These are phyloP conservation scores for Meteorus cinctellus DNA, from an alignment of 2,888 invertebrate species.

Conservation along the genomic window DNA sequence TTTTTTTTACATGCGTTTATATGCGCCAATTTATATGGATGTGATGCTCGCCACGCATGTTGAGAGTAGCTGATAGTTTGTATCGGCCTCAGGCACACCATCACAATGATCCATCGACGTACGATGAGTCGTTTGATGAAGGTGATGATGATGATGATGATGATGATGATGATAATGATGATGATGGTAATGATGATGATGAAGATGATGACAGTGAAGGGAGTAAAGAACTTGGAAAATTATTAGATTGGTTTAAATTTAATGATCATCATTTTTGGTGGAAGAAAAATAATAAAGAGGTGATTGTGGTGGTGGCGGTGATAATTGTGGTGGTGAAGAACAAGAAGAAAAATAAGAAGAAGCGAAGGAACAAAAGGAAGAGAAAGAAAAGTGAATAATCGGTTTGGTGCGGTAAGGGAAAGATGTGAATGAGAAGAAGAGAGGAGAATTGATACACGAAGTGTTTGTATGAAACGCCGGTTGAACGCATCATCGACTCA, in stretches of 20 bases:
- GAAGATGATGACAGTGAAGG: slow-evolving; percentile 1
- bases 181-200: slow-evolving; percentile 9
- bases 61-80: slow-evolving; percentile 27
- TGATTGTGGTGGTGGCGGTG: not conserved
- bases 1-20: slow-evolving; percentile 4
- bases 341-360: slow-evolving; percentile 19
- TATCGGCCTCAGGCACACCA: slow-evolving; percentile 28
- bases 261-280: not conserved
- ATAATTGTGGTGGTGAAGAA: slow-evolving; percentile 18
- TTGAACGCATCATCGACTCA: not conserved
- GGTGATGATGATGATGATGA: slow-evolving; percentile 2
- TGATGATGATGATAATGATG: not conserved
- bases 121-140: slow-evolving; percentile 18
- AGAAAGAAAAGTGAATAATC: slow-evolving; percentile 11
- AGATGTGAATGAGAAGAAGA: slow-evolving; percentile 9
- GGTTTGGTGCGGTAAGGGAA: not conserved
- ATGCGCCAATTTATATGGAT: slow-evolving; percentile 32
- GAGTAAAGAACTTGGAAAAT: not conserved
- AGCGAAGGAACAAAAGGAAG: slow-evolving; percentile 11
- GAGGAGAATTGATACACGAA: not conserved
- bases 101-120: slow-evolving; percentile 29
- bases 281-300: not conserved
- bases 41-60: slow-evolving; percentile 36
- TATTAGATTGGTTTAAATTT: not conserved
- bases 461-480: not conserved